Conservation (phyloP, 2,113 vertebrate genomes). For the Phrynocephalus versicolor region DNA sequence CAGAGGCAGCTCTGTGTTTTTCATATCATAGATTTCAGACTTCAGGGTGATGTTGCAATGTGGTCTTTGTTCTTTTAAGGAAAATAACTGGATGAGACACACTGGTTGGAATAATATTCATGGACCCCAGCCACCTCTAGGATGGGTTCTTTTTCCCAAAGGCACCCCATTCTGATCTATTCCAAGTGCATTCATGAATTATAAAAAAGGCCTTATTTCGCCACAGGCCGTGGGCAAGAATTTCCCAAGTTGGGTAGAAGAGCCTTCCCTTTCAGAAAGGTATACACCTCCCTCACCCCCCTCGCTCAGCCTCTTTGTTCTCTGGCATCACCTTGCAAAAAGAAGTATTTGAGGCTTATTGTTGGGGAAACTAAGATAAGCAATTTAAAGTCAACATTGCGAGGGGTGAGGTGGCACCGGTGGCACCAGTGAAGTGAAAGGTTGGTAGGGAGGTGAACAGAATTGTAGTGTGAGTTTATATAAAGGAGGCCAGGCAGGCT, state of each 20-base stretch:
- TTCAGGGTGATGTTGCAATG: not conserved
- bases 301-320: not conserved
- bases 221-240: not conserved
- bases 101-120: too few relatives aligned
- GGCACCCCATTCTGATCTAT: not conserved
- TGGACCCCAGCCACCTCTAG: not conserved
- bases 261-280: not conserved
- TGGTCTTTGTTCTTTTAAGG: not conserved
- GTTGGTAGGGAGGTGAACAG: not conserved
- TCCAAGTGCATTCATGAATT: not conserved
- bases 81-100: not conserved
- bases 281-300: not conserved
- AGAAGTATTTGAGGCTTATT: not conserved
- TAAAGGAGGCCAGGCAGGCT: not conserved
- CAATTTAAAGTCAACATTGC: not conserved
- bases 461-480: not conserved
- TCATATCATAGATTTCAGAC: too few relatives aligned
- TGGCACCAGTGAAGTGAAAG: not conserved
- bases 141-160: not conserved
- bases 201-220: not conserved
- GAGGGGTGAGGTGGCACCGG: not conserved
- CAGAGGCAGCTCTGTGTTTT: too few relatives aligned
- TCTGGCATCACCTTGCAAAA: slow-evolving; percentile 1
- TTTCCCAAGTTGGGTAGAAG: too few relatives aligned
- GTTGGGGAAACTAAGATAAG: slow-evolving; percentile 9